Evolutionary conservation across 2,113 vertebrate species (phyloP).

Genomic region (Myanophis thanlyinensis): DNA sequence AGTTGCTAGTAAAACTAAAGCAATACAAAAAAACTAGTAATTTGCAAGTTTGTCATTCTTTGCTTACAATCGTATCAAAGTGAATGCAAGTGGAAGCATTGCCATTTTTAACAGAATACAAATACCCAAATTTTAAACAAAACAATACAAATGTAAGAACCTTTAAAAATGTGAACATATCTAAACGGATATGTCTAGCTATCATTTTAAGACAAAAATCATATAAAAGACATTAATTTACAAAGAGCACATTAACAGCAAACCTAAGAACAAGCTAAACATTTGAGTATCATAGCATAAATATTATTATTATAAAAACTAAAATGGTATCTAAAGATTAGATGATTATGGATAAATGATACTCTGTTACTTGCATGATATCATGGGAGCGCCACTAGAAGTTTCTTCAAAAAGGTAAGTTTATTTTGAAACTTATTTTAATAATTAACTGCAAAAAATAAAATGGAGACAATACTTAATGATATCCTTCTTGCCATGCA

Average conservation of each 20-base stretch:
- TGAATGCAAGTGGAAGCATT: slow-evolving; percentile 7
- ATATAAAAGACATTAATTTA: slow-evolving; percentile 62
- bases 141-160: slow-evolving; percentile 32
- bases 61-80: background rate
- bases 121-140: slow-evolving; percentile 25
- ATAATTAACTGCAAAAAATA: slow-evolving; percentile 52
- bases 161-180: slow-evolving; percentile 41
- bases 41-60: background rate
- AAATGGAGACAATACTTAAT: slow-evolving; percentile 41
- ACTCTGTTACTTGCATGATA: slow-evolving; percentile 50
- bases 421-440: slow-evolving; percentile 39
- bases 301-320: slow-evolving; percentile 56
- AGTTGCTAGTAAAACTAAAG: background rate
- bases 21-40: slow-evolving; percentile 7
- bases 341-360: slow-evolving; percentile 44
- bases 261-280: slow-evolving; percentile 30
- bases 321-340: slow-evolving; percentile 48
- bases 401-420: slow-evolving; percentile 60
- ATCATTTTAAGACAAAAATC: slow-evolving; percentile 56
- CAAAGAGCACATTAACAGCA: slow-evolving; percentile 47
- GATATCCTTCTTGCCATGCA: slow-evolving; percentile 37
- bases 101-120: slow-evolving; percentile 22
- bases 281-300: slow-evolving; percentile 1
- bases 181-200: slow-evolving; percentile 33
- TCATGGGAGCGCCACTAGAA: slow-evolving; percentile 41